Evolutionary conservation across 2,113 vertebrate genomes (phyloP).

Genomic region (Puntigrus tetrazona): DNA sequence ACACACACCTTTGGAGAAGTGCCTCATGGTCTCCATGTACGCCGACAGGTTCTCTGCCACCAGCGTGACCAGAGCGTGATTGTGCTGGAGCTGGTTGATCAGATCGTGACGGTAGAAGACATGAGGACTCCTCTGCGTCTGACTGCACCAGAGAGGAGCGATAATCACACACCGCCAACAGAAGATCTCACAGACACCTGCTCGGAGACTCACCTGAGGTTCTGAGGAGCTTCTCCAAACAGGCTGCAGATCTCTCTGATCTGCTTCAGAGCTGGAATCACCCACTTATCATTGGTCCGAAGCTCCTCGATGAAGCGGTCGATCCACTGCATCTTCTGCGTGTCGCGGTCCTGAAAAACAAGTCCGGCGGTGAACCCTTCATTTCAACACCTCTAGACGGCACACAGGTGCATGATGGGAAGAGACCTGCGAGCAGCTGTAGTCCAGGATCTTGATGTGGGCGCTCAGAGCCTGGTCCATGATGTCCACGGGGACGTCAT

Average conservation of each 20-base stretch:
- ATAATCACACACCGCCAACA: not conserved
- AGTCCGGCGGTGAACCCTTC: not conserved
- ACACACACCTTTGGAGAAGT: constrained; percentile 88
- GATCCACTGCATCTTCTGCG: constrained; percentile 99
- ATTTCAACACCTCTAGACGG: no score
- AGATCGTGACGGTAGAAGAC: constrained; percentile 98
- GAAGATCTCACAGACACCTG: not conserved
- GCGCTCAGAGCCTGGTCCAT: constrained; percentile 98
- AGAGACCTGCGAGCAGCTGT: constrained; percentile 95
- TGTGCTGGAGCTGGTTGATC: constrained; percentile 99
- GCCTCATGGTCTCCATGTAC: constrained; percentile 98
- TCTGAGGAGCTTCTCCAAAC: constrained; percentile 98
- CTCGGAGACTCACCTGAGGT: constrained; percentile 82
- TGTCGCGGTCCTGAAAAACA: constrained; percentile 87
- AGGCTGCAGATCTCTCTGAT: constrained; percentile 99
- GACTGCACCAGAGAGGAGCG: constrained; percentile 74
- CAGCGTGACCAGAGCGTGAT: constrained; percentile 94
- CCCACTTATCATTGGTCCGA: constrained; percentile 99
- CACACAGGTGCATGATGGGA: not conserved
- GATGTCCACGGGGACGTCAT: constrained; percentile 97
- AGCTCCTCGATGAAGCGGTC: constrained; percentile 99
- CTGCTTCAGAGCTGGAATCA: constrained; percentile 97
- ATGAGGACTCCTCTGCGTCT: constrained; percentile 95
- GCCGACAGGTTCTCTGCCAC: constrained; percentile 97
- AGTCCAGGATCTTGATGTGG: constrained; percentile 98